Evolutionary conservation across 2,888 invertebrate species (phyloP), one percentile per base, ranked within the genome.

Genomic region (Pelosia muscerda): DNA sequence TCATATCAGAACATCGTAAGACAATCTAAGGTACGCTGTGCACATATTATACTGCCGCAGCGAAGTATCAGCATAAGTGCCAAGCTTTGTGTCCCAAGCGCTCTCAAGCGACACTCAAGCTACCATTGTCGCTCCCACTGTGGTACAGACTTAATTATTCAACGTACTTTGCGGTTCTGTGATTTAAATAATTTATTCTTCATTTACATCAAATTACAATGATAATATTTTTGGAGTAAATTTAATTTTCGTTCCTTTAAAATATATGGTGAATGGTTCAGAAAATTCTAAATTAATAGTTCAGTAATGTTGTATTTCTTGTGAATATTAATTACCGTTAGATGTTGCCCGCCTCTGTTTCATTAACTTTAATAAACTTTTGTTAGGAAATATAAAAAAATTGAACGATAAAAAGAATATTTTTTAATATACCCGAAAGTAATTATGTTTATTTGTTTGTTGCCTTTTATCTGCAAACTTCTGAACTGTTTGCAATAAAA

Each of bases 81-180:
- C 34, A 57, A 65, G 70, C 75, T 72, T 79, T 79, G 73, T 79
- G 66, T 56, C 57, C 13, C 34, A 56, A 76, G 67, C 9, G 38
- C 67, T 63, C 57, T 42, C 61, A 54, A 25, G 62, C 68, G 65
- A 71, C 69, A 74, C 78, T 75, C 69, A 56, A 74, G 63, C 69
- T 61, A 71, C 64, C 72, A 78, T 73, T 81, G 75, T 78, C 66
- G 62, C 67, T 65, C 57, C 13, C 67, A 59, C 53, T 78, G 69
- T 70, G 65, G 62, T 54, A 77, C 72, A 69, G 57, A 3, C 68
- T 73, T 76, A 72, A 80, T 79, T 70, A 74, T 72, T 72, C 65
- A 22, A 26, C 10, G 25, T 63, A 54, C 59, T 63, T 65, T 57
- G 34, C n/a, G 65, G 62, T 60, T 54, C 68, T 63, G 38, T 63